Conservation (phyloP, 2,888 invertebrate genomes). For the Nephrotoma guestfalica region DNA sequence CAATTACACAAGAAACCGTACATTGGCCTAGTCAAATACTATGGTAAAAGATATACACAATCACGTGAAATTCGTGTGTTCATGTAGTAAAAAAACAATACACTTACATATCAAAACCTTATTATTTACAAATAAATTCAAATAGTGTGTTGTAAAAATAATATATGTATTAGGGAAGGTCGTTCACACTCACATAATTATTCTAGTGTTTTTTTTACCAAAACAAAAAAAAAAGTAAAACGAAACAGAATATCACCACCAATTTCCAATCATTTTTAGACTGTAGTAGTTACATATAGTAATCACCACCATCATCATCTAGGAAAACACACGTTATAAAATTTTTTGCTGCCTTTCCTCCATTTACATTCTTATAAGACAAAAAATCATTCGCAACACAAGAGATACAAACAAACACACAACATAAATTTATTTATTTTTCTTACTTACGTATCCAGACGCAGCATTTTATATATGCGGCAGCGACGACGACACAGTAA, state of each 20-base stretch:
- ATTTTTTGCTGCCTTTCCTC: background rate
- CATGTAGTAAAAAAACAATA: background rate
- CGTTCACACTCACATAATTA: conserved; percentile 1
- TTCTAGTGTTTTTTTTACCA: background rate
- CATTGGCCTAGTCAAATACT: background rate
- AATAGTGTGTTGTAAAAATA: background rate
- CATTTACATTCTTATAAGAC: background rate
- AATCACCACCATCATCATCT: background rate
- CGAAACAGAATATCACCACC: background rate
- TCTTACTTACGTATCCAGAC: background rate
- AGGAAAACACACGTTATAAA: background rate
- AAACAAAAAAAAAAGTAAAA: background rate
- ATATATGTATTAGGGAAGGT: conserved; percentile 1
- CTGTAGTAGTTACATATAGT: background rate
- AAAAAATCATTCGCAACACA: background rate
- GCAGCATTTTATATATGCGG: background rate
- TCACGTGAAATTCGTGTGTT: background rate
- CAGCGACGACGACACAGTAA: background rate
- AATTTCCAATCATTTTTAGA: background rate
- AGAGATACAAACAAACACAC: background rate
- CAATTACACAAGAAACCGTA: background rate
- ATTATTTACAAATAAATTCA: background rate
- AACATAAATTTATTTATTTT: background rate
- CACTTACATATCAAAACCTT: background rate
- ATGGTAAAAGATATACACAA: background rate